Base-by-base conservation (phyloP, 1,140 invertebrate species). In the Drosophila takahashii region DNA sequence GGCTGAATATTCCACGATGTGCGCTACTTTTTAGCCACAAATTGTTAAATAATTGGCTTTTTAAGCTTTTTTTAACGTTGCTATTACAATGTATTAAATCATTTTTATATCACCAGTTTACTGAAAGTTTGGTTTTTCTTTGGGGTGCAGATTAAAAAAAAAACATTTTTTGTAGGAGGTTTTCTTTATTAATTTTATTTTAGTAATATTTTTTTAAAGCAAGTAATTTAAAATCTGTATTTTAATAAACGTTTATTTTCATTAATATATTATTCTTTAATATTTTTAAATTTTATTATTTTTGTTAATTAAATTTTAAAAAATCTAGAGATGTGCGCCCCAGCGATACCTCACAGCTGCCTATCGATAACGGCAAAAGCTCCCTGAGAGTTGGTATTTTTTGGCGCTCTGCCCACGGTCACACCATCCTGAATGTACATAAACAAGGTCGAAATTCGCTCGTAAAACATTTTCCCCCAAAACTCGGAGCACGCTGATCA, bases 321-420 rank as follows among this genome's bases (percentile, higher is more conserved):
- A n/a, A n/a, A n/a, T n/a, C n/a, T n/a, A n/a, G n/a, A n/a, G n/a
- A n/a, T n/a, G n/a, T n/a, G n/a, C n/a, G n/a, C n/a, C n/a, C n/a
- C n/a, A n/a, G n/a, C n/a, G n/a, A n/a, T n/a, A n/a, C n/a, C n/a
- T n/a, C n/a, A n/a, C n/a, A n/a, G 1, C 2, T 1, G 13, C 27
- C n/a, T 29, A 50, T 48, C 26, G 47, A 50, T 37, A 52, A 0
- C 5, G 13, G 3, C 16, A n/a, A 52, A 52, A 52, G 50, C 48
- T 51, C 10, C n/a, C 3, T 22, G 3, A 4, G 7, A 47, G 11
- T 52, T 3, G 15, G 3, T 22, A 18, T 36, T 34, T 18, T 52
- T 34, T 52, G 50, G 32, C 32, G 50, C 11, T 37, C 50, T 52
- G 32, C 3, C 0, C 3, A 54, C 18, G 36, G 52, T 27, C 52